These are phyloP conservation scores for Aurelia sp. DNA, from an alignment of 30 jellyfish, hydroid and myxozoan genomes.

Conservation along the genomic window DNA sequence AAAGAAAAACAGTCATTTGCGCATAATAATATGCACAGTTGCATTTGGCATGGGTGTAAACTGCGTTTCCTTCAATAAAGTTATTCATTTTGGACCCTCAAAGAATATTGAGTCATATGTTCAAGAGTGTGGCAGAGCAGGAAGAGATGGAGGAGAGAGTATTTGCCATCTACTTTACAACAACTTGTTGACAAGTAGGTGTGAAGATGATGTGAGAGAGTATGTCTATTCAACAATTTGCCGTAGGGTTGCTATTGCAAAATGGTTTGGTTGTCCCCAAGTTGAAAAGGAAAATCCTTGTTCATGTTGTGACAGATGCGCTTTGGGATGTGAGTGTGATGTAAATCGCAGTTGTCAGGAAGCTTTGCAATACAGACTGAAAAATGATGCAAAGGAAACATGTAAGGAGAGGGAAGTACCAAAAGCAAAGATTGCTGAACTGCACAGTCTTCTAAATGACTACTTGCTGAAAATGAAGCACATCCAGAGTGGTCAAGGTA, in stretches of 20 bases:
- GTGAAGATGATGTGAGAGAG: no score
- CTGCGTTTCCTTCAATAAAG: not conserved
- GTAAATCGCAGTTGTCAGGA: constrained; percentile 34
- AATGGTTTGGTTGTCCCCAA: constrained; percentile 23
- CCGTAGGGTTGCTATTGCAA: not conserved
- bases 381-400: no score
- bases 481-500: no score
- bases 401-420: no score
- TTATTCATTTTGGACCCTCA: constrained; percentile 46
- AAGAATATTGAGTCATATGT: not conserved
- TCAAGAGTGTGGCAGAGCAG: no score
- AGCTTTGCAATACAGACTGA: no score
- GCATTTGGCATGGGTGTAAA: constrained; percentile 53
- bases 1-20: not conserved
- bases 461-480: no score
- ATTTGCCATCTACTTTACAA: no score
- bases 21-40: not conserved
- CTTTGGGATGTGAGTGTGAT: constrained; percentile 17
- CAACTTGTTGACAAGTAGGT: no score
- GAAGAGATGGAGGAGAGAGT: no score
- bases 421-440: no score
- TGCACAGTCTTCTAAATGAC: no score
- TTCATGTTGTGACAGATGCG: constrained; percentile 34
- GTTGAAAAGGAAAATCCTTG: constrained; percentile 24
- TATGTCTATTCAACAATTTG: constrained; percentile 5